These are phyloP conservation scores for Fistularia tabacaria DNA, from an alignment of 2,797 vertebrate genomes.

Conservation along the genomic window DNA sequence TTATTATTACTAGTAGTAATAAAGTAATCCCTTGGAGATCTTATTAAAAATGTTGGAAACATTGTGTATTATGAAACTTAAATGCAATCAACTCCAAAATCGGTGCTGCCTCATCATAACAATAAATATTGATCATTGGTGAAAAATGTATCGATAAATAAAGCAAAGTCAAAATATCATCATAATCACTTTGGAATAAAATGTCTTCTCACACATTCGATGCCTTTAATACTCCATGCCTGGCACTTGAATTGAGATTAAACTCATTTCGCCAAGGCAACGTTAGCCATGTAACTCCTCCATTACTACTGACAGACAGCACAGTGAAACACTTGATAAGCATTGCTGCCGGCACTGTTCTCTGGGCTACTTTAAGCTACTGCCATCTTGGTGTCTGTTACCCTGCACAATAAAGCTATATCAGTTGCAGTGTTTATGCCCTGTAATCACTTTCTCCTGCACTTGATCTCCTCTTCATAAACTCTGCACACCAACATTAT, in stretches of 20 bases:
- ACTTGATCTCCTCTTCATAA: conserved; percentile 69
- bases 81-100: conserved; percentile 48
- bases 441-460: conserved; percentile 68
- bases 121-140: conserved; percentile 32
- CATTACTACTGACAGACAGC: conserved; percentile 13
- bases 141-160: conserved; percentile 24
- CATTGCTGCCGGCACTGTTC: conserved; percentile 19
- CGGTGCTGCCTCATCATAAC: conserved; percentile 24
- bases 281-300: conserved; percentile 18
- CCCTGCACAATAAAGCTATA: conserved; percentile 49
- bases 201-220: conserved; percentile 9
- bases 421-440: conserved; percentile 62
- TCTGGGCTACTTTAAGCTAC: conserved; percentile 19
- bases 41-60: conserved; percentile 55
- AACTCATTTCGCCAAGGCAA: conserved; percentile 13
- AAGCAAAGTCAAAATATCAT: conserved; percentile 23
- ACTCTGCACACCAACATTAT: conserved; percentile 55
- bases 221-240: conserved; percentile 17
- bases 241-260: conserved; percentile 19
- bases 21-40: conserved; percentile 28
- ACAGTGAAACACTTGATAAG: conserved; percentile 31
- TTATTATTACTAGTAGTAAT: conserved; percentile 2
- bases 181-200: neutral
- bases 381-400: conserved; percentile 40
- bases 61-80: conserved; percentile 35